phyloP scores from a whole-genome alignment of 2,797 vertebrate genomes.

The Heliangelus exortis region DNA sequence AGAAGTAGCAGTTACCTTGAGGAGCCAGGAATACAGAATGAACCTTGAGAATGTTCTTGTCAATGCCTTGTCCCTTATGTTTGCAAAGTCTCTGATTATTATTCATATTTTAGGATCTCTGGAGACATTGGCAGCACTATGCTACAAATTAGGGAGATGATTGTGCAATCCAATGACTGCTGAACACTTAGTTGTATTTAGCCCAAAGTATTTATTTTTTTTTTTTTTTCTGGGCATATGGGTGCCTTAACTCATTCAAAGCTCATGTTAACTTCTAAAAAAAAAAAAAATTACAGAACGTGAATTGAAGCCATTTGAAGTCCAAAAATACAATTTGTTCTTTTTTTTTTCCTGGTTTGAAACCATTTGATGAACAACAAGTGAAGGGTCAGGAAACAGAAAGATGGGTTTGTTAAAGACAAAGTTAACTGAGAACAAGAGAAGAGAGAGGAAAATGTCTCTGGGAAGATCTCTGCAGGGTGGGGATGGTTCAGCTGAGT shows the following conservation, averaged over 20 bases:
- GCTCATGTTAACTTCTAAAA: slow-evolving; percentile 34
- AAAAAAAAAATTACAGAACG: background rate
- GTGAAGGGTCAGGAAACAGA: background rate
- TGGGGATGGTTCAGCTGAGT: background rate
- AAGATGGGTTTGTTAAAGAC: background rate
- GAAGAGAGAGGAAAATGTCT: background rate
- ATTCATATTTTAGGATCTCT: background rate
- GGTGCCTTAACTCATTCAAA: slow-evolving; percentile 60
- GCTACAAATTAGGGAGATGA: slow-evolving; percentile 26
- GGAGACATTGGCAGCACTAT: background rate
- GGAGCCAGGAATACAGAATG: slow-evolving; percentile 36
- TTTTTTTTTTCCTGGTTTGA: background rate
- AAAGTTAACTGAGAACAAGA: background rate
- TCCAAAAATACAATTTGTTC: background rate
- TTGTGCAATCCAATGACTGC: slow-evolving; percentile 64
- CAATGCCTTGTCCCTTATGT: slow-evolving; percentile 3
- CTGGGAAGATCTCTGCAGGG: background rate
- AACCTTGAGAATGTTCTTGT: slow-evolving; percentile 54
- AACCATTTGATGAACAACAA: background rate
- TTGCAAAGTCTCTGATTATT: background rate
- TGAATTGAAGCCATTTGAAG: background rate
- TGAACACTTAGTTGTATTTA: slow-evolving; percentile 51
- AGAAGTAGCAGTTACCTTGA: slow-evolving; percentile 53
- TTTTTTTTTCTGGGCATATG: slow-evolving; percentile 34
- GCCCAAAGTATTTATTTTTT: slow-evolving; percentile 57